Evolutionary conservation across 92 coral and sea anemone species (phyloP).

Genomic region (Epizoanthus scotinus): DNA sequence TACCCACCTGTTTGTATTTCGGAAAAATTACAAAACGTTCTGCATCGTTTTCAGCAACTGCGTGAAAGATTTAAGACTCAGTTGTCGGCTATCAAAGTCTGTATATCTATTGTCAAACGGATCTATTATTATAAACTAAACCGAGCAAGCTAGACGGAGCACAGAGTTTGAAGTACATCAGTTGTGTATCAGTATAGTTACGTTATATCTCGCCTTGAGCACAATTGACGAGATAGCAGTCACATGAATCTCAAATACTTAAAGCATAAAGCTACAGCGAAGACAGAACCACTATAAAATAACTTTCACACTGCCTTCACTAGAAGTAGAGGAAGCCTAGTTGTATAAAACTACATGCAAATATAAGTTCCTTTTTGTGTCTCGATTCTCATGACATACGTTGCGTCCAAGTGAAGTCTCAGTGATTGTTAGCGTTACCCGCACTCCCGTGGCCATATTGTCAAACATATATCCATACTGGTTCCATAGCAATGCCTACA

Average conservation of each 20-base stretch:
- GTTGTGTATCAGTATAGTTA: no score
- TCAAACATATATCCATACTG: constrained; percentile 24
- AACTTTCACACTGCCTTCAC: no score
- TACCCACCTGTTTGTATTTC: constrained; percentile 29
- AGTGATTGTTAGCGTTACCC: not conserved
- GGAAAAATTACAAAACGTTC: constrained; percentile 29
- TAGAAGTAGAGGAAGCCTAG: no score
- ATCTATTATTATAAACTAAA: not conserved
- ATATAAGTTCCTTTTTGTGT: no score
- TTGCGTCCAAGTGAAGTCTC: no score
- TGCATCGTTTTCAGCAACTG: constrained; percentile 17
- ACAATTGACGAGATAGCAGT: no score
- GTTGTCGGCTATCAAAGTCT: not conserved
- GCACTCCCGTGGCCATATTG: constrained; percentile 21
- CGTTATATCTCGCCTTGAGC: no score
- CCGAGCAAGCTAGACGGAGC: not conserved
- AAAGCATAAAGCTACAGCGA: no score
- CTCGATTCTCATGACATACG: no score
- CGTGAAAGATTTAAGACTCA: not conserved
- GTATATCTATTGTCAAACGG: not conserved
- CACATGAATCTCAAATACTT: no score
- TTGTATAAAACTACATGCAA: no score
- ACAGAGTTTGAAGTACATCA: not conserved
- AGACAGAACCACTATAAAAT: no score
- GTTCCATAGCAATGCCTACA: constrained; percentile 6